phyloP scores from a whole-genome alignment of 37 sponge, comb jelly and placozoan species.

The Dysidea cf. avara region DNA sequence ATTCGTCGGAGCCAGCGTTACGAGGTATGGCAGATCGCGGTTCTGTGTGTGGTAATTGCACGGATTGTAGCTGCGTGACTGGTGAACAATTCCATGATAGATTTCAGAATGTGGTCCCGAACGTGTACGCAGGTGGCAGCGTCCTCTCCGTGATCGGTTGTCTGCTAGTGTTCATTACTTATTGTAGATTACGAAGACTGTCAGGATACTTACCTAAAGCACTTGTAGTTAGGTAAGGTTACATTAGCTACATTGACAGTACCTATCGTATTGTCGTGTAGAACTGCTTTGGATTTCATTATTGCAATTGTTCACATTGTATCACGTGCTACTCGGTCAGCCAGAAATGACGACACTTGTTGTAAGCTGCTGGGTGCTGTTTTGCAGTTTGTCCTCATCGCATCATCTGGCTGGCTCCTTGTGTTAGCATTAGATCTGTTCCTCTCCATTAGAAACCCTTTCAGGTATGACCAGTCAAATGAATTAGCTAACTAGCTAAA shows the following conservation, averaged over 20 bases:
- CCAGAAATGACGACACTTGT: not conserved
- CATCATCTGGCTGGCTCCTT: conserved; percentile 59
- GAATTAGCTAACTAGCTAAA: too few relatives aligned
- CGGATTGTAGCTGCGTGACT: too few relatives aligned
- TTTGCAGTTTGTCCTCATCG: conserved; percentile 58
- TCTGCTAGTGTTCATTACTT: conserved; percentile 67
- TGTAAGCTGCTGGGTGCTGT: conserved; percentile 52
- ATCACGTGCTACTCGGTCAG: not conserved
- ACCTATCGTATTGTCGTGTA: not conserved
- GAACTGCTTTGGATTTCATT: conserved; percentile 63
- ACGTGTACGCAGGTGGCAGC: conserved; percentile 45
- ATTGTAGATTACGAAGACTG: conserved; percentile 30
- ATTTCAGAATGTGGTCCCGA: not conserved
- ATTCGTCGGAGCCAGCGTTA: too few relatives aligned
- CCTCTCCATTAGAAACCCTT: conserved; percentile 78
- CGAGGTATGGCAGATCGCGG: too few relatives aligned
- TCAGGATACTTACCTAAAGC: conserved; percentile 51
- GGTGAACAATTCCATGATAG: too few relatives aligned
- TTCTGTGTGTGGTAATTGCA: too few relatives aligned
- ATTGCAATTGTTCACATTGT: conserved; percentile 53
- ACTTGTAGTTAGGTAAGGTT: conserved; percentile 60
- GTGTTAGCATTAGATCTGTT: conserved; percentile 67
- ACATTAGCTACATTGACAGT: not conserved
- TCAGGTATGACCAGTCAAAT: conserved; percentile 42
- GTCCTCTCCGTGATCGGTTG: conserved; percentile 47